A percentile compares a stretch with the other conserved stretches of the same genome.
phyloP scores from a whole-genome alignment of 2,113 vertebrate genomes.

The Jacana jacana region DNA sequence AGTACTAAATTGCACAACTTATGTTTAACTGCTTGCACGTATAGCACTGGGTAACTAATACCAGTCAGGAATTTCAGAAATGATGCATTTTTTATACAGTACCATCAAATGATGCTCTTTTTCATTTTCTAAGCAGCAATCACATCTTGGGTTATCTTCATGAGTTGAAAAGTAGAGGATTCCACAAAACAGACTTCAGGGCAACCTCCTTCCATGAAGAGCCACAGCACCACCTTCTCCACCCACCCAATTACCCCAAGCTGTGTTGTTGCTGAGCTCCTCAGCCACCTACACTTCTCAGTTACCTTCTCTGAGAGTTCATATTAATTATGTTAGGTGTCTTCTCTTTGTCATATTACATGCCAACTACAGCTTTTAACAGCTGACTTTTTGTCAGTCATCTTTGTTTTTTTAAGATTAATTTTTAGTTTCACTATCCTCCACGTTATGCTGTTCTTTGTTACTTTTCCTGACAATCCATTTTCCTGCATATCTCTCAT shows the following conservation, averaged over 20 bases:
- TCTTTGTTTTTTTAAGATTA: background rate
- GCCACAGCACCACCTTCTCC: background rate
- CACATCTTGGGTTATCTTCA: background rate
- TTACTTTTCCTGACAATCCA: background rate
- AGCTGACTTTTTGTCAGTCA: background rate
- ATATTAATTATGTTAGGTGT: background rate
- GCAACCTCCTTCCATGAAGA: background rate
- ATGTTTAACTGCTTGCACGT: background rate
- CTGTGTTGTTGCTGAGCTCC: background rate
- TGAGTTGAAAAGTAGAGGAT: background rate
- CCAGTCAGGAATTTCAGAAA: background rate
- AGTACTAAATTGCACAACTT: background rate
- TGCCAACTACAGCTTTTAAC: background rate
- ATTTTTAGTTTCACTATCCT: background rate
- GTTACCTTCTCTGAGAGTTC: background rate
- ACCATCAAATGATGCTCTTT: background rate
- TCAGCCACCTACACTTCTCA: background rate
- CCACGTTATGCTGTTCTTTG: background rate
- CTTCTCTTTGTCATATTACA: background rate
- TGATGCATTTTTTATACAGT: background rate
- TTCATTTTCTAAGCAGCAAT: background rate
- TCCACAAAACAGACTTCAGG: background rate
- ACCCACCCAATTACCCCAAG: background rate
- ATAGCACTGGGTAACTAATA: background rate
- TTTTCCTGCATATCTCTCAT: background rate